Percentiles rank a stretch among this genome's conserved stretches.
Conservation (phyloP, 2,888 invertebrate species). For the Diaphora mendica region DNA sequence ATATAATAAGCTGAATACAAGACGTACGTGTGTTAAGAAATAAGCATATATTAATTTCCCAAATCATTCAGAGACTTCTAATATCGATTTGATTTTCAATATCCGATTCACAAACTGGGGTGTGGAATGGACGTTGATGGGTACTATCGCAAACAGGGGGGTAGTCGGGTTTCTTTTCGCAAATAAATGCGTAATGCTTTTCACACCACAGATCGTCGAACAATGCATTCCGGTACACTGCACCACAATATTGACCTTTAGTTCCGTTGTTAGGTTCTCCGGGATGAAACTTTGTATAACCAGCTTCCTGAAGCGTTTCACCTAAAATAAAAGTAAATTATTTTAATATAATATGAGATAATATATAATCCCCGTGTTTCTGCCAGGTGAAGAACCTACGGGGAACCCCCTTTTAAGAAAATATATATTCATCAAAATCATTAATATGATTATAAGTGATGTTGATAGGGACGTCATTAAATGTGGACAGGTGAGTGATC, state of each 20-base stretch:
- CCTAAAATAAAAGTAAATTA: conserved; percentile 42
- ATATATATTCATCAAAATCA: neutral
- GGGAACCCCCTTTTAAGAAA: too few species aligned
- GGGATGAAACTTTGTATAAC: conserved; percentile 54
- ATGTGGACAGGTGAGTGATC: too few species aligned
- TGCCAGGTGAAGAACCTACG: too few species aligned
- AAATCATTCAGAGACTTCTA: neutral
- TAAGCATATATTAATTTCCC: neutral
- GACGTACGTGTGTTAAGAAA: neutral
- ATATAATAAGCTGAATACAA: neutral
- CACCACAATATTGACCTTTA: conserved; percentile 57
- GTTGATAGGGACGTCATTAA: too few species aligned
- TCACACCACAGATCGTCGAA: conserved; percentile 59
- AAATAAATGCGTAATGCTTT: conserved; percentile 21
- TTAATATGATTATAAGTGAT: too few species aligned
- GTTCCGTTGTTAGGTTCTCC: conserved; percentile 60
- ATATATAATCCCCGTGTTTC: too few species aligned
- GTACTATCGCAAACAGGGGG: conserved; percentile 17
- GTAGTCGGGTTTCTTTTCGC: conserved; percentile 24
- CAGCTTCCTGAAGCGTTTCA: conserved; percentile 56
- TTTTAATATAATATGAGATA: too few species aligned
- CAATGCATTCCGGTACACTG: conserved; percentile 48
- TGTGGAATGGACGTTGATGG: neutral
- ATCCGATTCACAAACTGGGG: neutral
- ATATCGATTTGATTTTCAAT: neutral